phyloP scores from a whole-genome alignment of 2,797 vertebrate species.

The Acestrorhynchus altus region DNA sequence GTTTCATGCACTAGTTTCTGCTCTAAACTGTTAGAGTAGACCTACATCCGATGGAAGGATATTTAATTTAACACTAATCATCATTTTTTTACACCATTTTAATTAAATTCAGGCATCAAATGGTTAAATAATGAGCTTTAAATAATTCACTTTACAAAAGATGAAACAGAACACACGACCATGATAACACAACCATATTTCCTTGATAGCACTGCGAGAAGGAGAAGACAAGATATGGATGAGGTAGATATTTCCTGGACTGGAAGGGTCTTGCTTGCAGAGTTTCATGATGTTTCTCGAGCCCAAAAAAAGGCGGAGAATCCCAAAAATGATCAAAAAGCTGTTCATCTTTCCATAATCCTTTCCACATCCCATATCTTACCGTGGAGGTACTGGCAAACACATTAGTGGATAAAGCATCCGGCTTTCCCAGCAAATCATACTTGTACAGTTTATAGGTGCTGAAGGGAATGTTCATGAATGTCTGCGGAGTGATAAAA shows the following conservation, averaged over 20 bases:
- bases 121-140: too few relatives aligned
- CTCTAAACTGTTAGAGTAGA: too few relatives aligned
- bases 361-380: too few relatives aligned
- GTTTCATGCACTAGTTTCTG: too few relatives aligned
- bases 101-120: too few relatives aligned
- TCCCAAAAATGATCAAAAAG: too few relatives aligned
- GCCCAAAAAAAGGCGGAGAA: background rate
- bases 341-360: too few relatives aligned
- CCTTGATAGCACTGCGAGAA: background rate
- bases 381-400: background rate
- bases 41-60: too few relatives aligned
- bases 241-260: background rate
- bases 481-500: background rate
- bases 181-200: too few relatives aligned
- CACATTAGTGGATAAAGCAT: background rate
- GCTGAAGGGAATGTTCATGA: background rate
- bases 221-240: background rate
- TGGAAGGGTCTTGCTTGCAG: background rate
- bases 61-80: too few relatives aligned
- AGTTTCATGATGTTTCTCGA: background rate
- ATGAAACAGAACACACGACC: background rate
- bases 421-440: background rate
- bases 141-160: background rate
- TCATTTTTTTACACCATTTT: too few relatives aligned
- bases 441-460: background rate